Evolutionary conservation across 1,140 invertebrate genomes (phyloP).

Genomic region (Drosophila ohnishii): DNA sequence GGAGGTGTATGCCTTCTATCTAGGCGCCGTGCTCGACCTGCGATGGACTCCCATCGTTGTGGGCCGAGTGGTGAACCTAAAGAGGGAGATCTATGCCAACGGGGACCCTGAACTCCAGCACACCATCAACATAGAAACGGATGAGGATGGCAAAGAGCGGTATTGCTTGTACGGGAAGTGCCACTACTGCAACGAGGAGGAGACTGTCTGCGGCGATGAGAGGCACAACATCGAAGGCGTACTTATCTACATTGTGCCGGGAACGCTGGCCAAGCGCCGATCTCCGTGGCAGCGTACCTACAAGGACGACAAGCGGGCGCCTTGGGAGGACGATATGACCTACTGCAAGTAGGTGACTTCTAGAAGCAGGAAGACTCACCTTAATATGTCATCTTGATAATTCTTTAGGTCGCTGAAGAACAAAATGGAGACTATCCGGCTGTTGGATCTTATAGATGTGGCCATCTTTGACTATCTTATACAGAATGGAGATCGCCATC

Average conservation of each 20-base stretch:
- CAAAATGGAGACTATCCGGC: conserved; percentile 85
- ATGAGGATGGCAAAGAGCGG: conserved; percentile 83
- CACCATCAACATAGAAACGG: conserved; percentile 77
- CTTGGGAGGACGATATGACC: conserved; percentile 90
- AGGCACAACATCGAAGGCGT: conserved; percentile 90
- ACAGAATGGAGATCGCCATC: conserved; percentile 97
- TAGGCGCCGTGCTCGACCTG: conserved; percentile 91
- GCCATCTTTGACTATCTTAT: conserved; percentile 96
- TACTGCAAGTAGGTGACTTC: conserved; percentile 88
- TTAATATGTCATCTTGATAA: not conserved
- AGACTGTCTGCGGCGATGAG: conserved; percentile 91
- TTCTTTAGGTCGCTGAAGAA: conserved; percentile 84
- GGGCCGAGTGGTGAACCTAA: conserved; percentile 90
- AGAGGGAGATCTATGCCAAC: conserved; percentile 88
- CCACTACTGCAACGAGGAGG: conserved; percentile 91
- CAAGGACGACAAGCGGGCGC: conserved; percentile 88
- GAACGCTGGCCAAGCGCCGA: conserved; percentile 87
- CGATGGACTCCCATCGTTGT: conserved; percentile 91
- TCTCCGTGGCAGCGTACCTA: conserved; percentile 97
- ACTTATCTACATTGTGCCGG: conserved; percentile 92
- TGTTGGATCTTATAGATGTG: conserved; percentile 94
- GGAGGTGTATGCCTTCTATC: conserved; percentile 97
- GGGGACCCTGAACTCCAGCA: conserved; percentile 87
- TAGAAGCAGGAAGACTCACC: not conserved
- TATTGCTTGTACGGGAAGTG: conserved; percentile 95